Base-by-base conservation (phyloP, 2,113 vertebrate genomes). In the Paramisgurnus dabryanus region DNA sequence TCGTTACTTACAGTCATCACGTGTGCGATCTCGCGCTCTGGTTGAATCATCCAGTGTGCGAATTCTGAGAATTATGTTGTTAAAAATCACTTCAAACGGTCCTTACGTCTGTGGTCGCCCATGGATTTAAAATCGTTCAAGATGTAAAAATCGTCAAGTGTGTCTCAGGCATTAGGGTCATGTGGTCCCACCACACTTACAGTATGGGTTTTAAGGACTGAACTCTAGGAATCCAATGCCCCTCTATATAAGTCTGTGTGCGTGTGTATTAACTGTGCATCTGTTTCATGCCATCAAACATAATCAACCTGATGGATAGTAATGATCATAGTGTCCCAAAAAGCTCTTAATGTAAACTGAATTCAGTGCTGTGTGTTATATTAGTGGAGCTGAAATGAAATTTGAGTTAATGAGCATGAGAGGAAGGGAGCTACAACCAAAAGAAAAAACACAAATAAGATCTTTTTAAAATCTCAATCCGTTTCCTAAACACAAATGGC, bases 231-330 rank as follows among this genome's bases (percentile, higher is more conserved):
- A 40, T n/a, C 2, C 12, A 53, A 47, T 47, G 6, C 6, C 12
- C 11, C 40, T 17, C 43, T 18, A 15, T 60, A 15, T n/a, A 61
- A 9, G n/a, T 61, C 55, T 5, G 4, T 27, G 22, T 12, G 9
- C 12, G 1, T 43, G 55, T 41, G 1, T 41, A 34, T n/a, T 60
- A 43, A 60, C 5, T 63, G 11, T 4, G 27, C 12, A 61, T 55
- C 27, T 43, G 27, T 55, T 41, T 67, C 53, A 67, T 13, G 67
- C 67, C 68, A 68, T 72, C 45, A 53, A 45, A 6, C 22, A 13
- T 64, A 53, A 70, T 70, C 50, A 49, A 43, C 60, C 50, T 71
- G 41, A 79, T 55, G 34, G 43, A 80, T 65, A 53, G 63, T 39
- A 67, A 39, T 1, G 49, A 66, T 3, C 4, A 15, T 55, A 57